Base-by-base conservation (phyloP, 2,888 invertebrate species). In the Drosophila histrio region DNA sequence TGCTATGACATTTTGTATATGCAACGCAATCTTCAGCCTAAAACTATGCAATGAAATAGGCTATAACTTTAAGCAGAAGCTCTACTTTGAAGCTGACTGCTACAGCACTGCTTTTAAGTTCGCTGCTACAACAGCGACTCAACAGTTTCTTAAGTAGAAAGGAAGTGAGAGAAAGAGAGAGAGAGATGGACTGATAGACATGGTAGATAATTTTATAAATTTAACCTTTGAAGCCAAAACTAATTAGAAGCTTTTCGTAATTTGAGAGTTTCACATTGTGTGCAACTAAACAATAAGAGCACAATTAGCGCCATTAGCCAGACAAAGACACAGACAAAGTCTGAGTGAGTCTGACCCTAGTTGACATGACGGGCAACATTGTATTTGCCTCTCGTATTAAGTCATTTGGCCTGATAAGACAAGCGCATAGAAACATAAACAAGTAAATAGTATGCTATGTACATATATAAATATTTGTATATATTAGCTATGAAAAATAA, bases 191-290 rank as follows among this genome's bases (percentile, higher is more conserved):
- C 15, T 8, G n/a, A 9, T 1, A 15, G 34, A 6, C 44, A 44
- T 38, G 21, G 15, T n/a, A 56, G 19, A 19, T 19, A 52, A 44
- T 41, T 46, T 39, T 46, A 47, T 24, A 59, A 59, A 63, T 57
- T 64, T 56, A 65, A 65, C 50, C 74, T 70, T 65, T 74, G 58
- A 49, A 49, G 34, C 24, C 5, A 24, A 13, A 30, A 41, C 56
- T 66, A 75, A 74, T 75, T 71, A 75, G 50, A 43, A 44, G 58
- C 49, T 43, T 62, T 71, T 60, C 54, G 61, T 71, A 71, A 75
- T 52, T 47, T 41, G 75, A 75, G 62, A 52, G 56, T 30, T 19
- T 26, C n/a, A 5, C 52, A 75, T 75, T 75, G 44, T 75, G 32
- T 19, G 43, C 2, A 28, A 39, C 11, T 13, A 39, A 44, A 74